Evolutionary conservation across 1,140 invertebrate genomes (phyloP), one percentile per base, ranked within the genome.

Genomic region (Microplitis mediator): DNA sequence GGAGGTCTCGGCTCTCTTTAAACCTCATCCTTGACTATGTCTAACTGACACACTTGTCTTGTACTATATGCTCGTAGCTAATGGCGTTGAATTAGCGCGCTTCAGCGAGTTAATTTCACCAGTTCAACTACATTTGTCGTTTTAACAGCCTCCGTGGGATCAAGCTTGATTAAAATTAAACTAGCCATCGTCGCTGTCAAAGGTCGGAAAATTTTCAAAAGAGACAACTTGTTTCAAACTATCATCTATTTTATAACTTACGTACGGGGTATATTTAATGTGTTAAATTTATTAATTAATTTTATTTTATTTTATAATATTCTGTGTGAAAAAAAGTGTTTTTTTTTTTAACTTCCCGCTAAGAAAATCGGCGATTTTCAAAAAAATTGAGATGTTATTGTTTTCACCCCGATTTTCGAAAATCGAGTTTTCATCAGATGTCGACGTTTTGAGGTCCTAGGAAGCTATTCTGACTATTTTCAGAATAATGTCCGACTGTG

Each of bases 151-250:
- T 67, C 73, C 62, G 16, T 4, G 8, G 54, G 32, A 51, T 66
- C 64, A 66, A 52, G 74, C 68, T 76, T 73, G 77, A 76, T 76
- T 75, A 78, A 78, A 75, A 73, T 71, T 72, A 73, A 78, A 78
- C 69, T 70, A 36, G 63, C 35, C 66, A 51, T 39, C 54, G 11
- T 8, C 58, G 45, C 34, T 60, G 62, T 13, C 62, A 39, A 60
- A 11, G 39, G 5, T 45, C 5, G 60, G 52, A 32, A 32, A 32
- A 35, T 32, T 61, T 23, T 11, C 9, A 32, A 32, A 61, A 13
- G 60, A 45, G 39, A 45, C 11, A 45, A 45, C 39, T 3, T 45
- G 11, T 45, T 45, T 45, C 4, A 45, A 45, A 45, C 39, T 45
- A 45, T 45, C 39, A 45, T 45, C 39, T 45, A 6, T 11, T 45